Evolutionary conservation across 37 sponge, comb jelly and placozoan species (phyloP), one percentile per base, ranked within the genome.

Genomic region (Dysidea cf. avara): DNA sequence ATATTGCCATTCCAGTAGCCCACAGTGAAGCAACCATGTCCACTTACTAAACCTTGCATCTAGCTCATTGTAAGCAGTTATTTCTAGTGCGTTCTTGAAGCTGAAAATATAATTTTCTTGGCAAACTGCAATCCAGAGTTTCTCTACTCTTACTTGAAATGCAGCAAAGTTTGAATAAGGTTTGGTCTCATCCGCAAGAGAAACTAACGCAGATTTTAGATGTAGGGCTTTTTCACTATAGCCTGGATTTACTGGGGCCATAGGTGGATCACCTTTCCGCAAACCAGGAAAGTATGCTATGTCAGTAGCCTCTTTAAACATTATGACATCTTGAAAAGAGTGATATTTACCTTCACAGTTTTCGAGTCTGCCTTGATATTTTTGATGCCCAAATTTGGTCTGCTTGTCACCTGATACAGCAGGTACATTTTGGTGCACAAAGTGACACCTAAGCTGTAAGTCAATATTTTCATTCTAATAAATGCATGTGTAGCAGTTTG

Each of bases 341-440:
- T 2, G 26, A 51, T 52, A 69, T 24, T 69, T 32, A 18, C 5
- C 5, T 20, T 52, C 70, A 22, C 25, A 28, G 25, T 52, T 6
- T 51, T 69, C 70, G 18, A 69, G 34, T 40, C 49, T 69, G 12
- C 12, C 54, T 69, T 49, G 25, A 28, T 50, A 69, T 2, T 48
- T 69, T 22, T 29, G 26, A 16, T 53, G 25, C 3, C 70, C 70
- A 51, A 69, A 51, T 28, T 17, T 50, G 4, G n/a, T 28, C 11
- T 53, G 20, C 21, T 28, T 69, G 9, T 53, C 55, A 49, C 5
- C 70, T 30, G 58, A 56, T 3, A 76, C 24, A 6, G 39, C 39
- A 14, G 49, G 11, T 35, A 69, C 80, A 60, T 79, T 79, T 31
- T 79, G 80, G 36, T 79, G 80, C 32, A 79, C 80, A 68, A 79